phyloP scores from a whole-genome alignment of 2,797 vertebrate genomes.

The Spheniscus humboldti region DNA sequence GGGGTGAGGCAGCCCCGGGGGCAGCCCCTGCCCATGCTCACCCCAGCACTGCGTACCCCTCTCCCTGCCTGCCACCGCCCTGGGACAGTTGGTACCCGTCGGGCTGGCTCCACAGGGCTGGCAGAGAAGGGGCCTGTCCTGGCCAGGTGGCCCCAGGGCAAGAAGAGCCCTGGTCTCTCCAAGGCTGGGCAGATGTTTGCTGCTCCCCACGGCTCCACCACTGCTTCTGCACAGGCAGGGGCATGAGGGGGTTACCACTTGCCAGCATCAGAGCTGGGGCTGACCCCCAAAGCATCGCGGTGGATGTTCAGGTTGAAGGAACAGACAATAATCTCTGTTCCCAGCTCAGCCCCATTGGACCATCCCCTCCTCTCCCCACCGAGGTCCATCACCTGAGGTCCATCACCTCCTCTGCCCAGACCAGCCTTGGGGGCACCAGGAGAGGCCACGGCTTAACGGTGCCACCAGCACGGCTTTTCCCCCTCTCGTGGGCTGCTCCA shows the following conservation, averaged over 20 bases:
- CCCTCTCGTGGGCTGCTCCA: rapidly evolving
- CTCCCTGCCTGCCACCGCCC: background rate
- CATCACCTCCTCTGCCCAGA: background rate
- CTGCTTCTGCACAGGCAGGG: background rate
- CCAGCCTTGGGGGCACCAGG: background rate
- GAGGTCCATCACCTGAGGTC: background rate
- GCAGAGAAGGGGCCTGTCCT: background rate
- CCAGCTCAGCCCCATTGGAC: background rate
- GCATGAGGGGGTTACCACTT: rapidly evolving
- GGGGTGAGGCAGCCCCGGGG: background rate
- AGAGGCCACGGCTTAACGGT: rapidly evolving
- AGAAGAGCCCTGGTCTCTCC: background rate
- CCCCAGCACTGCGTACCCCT: rapidly evolving
- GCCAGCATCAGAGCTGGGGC: background rate
- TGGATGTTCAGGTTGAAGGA: background rate
- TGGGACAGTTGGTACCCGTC: rapidly evolving
- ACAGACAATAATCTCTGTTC: background rate
- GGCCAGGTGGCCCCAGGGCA: background rate
- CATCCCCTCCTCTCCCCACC: too few relatives aligned
- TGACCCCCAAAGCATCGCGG: rapidly evolving
- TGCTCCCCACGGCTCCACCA: background rate
- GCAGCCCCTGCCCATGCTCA: rapidly evolving
- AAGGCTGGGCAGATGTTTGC: background rate
- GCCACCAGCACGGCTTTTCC: background rate
- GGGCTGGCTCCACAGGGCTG: background rate